Evolutionary conservation across 2,113 vertebrate genomes (phyloP).

Genomic region (Psittacara wagleri): DNA sequence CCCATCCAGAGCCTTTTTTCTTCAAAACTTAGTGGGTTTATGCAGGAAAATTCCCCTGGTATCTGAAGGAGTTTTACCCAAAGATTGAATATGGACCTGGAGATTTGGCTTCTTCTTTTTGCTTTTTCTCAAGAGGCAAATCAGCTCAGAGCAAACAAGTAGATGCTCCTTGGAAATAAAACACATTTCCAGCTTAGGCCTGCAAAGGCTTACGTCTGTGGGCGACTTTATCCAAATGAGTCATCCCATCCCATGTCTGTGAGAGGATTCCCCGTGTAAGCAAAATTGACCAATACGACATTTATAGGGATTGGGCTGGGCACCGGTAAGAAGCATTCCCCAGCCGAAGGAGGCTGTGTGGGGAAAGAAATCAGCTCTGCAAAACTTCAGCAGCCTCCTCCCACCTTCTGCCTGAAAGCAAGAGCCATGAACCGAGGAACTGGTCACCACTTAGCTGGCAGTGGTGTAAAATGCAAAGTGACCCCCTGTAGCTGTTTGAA

Average conservation of each 20-base stretch:
- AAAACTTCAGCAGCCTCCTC: background rate
- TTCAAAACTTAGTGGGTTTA: background rate
- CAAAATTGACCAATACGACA: background rate
- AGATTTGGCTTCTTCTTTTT: background rate
- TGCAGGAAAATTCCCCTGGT: background rate
- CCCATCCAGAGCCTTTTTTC: background rate
- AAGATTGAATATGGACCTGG: background rate
- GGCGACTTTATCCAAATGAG: slow-evolving; percentile 19
- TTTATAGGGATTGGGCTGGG: background rate
- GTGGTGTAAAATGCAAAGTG: background rate
- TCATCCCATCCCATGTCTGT: background rate
- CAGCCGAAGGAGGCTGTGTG: background rate
- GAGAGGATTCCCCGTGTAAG: slow-evolving; percentile 42
- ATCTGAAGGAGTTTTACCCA: background rate
- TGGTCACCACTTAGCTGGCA: background rate
- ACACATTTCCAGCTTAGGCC: slow-evolving; percentile 8
- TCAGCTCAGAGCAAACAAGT: background rate
- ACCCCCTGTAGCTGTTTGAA: background rate
- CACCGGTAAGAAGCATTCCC: background rate
- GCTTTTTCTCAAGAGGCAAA: background rate
- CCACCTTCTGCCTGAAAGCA: background rate
- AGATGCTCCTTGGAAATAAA: background rate
- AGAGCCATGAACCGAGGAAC: background rate
- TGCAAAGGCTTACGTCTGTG: background rate
- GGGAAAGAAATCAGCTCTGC: background rate